Evolutionary conservation across 2,797 vertebrate genomes (phyloP), one percentile per base, ranked within the genome.

Genomic region (Hafferia zeledoni): DNA sequence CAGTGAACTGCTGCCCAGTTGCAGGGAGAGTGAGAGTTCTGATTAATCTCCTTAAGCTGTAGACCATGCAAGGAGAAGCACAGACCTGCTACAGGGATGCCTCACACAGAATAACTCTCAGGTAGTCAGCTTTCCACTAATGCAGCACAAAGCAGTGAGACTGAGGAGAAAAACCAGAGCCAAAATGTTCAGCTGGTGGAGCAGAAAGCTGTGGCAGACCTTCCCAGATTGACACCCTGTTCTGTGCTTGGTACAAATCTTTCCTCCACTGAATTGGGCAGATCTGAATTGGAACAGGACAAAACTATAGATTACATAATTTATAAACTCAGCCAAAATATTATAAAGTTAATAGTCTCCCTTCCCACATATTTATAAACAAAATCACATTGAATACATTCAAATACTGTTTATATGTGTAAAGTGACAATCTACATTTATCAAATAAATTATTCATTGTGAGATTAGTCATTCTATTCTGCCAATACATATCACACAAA

Each of bases 391-490:
- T 82, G 41, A 69, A 71, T 74, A 69, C 49, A 13, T 22, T 64
- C 25, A 60, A 43, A 49, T 79, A 37, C 10, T 79, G 18, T 76
- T 86, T 56, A 49, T 59, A 59, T 15, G 8, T 60, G 50, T 49
- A 68, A 95, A 91, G 69, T 43, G 27, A 90, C 49, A 92, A 77
- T 68, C 89, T 85, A 93, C 85, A 94, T 76, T 89, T 94, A 85
- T 72, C 68, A 89, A 91, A 85, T 89, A 93, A 87, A 95, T 89
- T 87, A 93, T 93, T 94, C 68, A 95, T 61, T 87, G 60, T 46
- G 83, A 85, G 85, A 79, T 80, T 91, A 89, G 64, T 92, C 67
- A 89, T 79, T 64, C 87, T 92, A 25, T 53, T 93, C 90, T 92
- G 52, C 83, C 76, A 95, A 89, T 92, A 87, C 39, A 53, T 53